Evolutionary conservation across 2,888 invertebrate genomes (phyloP), one percentile per base, ranked within the genome.

Genomic region (Napeogenes sylphis): DNA sequence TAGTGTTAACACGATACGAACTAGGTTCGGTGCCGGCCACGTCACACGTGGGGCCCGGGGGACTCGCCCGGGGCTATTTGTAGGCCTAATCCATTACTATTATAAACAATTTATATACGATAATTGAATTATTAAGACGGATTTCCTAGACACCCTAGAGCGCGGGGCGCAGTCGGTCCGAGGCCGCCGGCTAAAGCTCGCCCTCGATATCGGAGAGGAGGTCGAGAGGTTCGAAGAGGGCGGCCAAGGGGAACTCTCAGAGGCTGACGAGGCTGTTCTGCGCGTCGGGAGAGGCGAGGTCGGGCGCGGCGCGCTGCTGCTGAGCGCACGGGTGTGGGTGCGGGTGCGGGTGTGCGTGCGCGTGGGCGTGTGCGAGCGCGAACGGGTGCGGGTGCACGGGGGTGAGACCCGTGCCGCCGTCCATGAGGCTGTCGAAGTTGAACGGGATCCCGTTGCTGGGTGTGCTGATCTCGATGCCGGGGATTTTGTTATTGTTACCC

Each of bases 361-460:
- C 86, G 77, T 87, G 88, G 38, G 87, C 85, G 76, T 87, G 87
- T 45, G 97, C 95, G 0, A 98, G 98, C 42, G 51, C 51, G 51
- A 51, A 51, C 92, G 87, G 87, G 77, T 87, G 88, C 42, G 87
- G 86, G 76, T 87, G 87, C 45, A 97, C 95, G 0, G 98, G 98
- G 6, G 98, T 98, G 57, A 98, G 90, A 0, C 98, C 97, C 2
- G 98, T 97, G 75, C 97, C 97, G 58, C 97, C 97, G 75, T 97
- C 97, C 95, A 98, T 97, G 66, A 98, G 92, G 71, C 96, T 96
- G 77, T 98, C 98, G 82, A 97, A 97, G 85, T 97, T 97, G 87
- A 97, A 96, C 73, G 94, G 94, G 71, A 96, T 94, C 58, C 96
- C 97, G 75, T 94, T 94, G 67, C 97, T 96, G 0, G 98, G 98